These are phyloP conservation scores for Pithys albifrons DNA, from an alignment of 2,113 vertebrate genomes.

Conservation along the genomic window DNA sequence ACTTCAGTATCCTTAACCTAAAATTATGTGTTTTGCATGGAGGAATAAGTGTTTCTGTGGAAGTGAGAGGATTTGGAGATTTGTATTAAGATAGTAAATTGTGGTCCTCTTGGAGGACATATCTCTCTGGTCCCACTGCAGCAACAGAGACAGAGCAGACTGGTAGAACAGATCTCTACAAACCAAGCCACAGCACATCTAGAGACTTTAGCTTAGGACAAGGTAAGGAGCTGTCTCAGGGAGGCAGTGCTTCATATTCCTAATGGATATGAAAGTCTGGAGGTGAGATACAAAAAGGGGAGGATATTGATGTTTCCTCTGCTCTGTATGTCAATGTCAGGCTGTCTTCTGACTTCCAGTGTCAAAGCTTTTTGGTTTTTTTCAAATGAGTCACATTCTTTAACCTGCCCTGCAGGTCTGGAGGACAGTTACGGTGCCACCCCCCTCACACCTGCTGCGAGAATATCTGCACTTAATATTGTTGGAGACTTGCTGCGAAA, in stretches of 20 bases:
- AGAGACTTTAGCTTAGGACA: neutral
- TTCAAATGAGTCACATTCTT: neutral
- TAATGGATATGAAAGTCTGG: neutral
- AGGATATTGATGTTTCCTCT: neutral
- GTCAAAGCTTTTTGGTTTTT: neutral
- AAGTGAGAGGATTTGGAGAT: neutral
- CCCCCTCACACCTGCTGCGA: conserved; percentile 92
- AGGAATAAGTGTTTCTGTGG: neutral
- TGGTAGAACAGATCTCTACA: neutral
- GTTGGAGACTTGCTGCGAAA: conserved; percentile 95
- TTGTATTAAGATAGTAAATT: neutral
- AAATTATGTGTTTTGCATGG: neutral
- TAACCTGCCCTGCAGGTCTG: conserved; percentile 54
- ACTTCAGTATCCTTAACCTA: neutral
- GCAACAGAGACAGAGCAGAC: neutral
- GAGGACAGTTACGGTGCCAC: conserved; percentile 83
- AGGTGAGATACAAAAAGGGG: neutral
- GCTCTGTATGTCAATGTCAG: neutral
- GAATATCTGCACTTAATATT: conserved; percentile 96
- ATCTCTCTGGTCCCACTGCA: neutral
- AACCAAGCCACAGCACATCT: neutral
- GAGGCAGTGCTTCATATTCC: neutral
- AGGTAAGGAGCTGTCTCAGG: neutral
- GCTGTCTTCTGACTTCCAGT: neutral
- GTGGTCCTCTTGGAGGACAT: neutral